Percentiles rank a stretch among this genome's conserved stretches.
phyloP scores from a whole-genome alignment of 1,140 invertebrate genomes.

The Rhopalosiphum maidis region DNA sequence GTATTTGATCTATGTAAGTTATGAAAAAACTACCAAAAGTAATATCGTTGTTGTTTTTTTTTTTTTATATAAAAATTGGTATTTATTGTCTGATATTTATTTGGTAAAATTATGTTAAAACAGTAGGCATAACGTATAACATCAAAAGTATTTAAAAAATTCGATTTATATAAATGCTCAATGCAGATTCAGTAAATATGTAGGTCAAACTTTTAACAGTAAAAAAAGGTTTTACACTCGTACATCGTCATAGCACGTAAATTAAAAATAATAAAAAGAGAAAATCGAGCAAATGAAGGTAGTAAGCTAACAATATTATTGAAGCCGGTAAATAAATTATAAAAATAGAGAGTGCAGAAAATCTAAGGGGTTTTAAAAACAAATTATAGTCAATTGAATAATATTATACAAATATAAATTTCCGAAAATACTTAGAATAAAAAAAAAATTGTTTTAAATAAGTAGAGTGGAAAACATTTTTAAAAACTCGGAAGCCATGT shows the following conservation, averaged over 20 bases:
- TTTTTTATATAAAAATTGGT: neutral
- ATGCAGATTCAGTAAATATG: neutral
- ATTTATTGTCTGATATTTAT: neutral
- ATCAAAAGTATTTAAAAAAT: slow-evolving; percentile 11
- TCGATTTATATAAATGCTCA: neutral
- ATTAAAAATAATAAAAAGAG: slow-evolving; percentile 19
- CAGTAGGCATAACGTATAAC: neutral
- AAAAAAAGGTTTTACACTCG: neutral
- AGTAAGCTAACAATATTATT: slow-evolving; percentile 17
- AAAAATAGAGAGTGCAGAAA: slow-evolving; percentile 1
- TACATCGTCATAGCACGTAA: neutral
- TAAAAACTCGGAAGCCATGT: neutral
- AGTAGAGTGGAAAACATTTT: neutral
- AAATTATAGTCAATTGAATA: neutral
- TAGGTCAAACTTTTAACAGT: neutral
- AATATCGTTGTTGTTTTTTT: neutral
- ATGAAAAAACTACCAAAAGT: neutral
- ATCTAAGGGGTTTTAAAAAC: slow-evolving; percentile 6
- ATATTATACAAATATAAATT: slow-evolving; percentile 16
- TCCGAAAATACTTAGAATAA: neutral
- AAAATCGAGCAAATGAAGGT: neutral
- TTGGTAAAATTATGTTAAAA: neutral
- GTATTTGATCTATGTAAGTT: neutral
- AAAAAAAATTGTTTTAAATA: neutral
- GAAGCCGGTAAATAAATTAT: neutral